Conservation (phyloP, 2,113 vertebrate species). For the Deroptyus accipitrinus region DNA sequence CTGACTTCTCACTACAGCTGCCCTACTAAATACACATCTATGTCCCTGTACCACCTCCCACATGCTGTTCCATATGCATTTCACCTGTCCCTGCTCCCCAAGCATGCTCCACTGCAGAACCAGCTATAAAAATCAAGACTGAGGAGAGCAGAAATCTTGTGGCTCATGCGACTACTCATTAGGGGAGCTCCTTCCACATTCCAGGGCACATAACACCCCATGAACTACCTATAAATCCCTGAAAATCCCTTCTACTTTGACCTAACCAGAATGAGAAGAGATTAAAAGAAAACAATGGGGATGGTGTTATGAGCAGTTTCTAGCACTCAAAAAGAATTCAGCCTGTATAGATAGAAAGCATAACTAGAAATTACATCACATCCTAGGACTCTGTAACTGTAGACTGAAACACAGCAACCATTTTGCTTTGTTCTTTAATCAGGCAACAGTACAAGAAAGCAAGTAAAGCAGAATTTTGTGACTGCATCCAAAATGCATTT, state of each 20-base stretch:
- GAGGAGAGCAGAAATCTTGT: neutral
- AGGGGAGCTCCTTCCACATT: neutral
- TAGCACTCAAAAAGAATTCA: neutral
- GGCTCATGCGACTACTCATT: neutral
- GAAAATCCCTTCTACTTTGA: neutral
- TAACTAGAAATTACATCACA: neutral
- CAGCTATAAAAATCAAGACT: neutral
- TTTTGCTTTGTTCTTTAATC: neutral
- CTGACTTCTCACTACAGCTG: neutral
- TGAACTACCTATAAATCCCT: neutral
- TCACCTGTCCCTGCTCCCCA: neutral
- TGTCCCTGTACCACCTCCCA: neutral
- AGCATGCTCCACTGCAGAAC: neutral
- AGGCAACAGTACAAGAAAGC: neutral
- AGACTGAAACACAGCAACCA: neutral
- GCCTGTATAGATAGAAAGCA: neutral
- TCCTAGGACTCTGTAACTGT: neutral
- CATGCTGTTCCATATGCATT: neutral
- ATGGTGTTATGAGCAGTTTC: neutral
- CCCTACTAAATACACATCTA: accelerated
- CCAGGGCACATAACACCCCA: neutral
- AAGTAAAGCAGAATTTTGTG: neutral
- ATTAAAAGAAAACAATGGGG: neutral
- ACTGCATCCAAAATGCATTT: neutral
- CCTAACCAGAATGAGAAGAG: neutral